Evolutionary conservation across 2,113 vertebrate species (phyloP).

Genomic region (Oenanthe melanoleuca): DNA sequence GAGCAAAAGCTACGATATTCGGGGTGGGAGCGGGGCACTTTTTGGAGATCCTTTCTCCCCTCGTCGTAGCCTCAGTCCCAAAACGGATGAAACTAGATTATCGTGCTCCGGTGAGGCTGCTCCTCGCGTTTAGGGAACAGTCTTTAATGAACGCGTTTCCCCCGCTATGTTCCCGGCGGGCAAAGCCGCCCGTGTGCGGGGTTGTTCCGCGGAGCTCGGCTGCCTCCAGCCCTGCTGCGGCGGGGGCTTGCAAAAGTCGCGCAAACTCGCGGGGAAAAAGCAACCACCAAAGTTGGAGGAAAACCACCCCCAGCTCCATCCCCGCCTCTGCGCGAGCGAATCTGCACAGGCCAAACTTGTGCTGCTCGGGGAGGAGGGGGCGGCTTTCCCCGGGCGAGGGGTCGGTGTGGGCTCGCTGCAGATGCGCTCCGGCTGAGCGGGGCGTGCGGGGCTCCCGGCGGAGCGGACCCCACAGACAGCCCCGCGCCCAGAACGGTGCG

Average conservation of each 20-base stretch:
- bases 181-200: background rate
- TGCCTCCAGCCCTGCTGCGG: background rate
- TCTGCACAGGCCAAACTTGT: constrained; percentile 3
- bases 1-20: background rate
- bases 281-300: background rate
- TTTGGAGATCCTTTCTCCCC: background rate
- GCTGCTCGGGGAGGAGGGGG: background rate
- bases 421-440: background rate
- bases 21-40: background rate
- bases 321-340: background rate
- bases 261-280: background rate
- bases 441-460: background rate
- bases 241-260: background rate
- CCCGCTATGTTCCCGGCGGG: background rate
- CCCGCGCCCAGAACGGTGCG: constrained; percentile 77
- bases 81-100: background rate
- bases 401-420: background rate
- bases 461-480: constrained; percentile 38
- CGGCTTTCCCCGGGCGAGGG: background rate
- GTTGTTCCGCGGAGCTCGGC: background rate
- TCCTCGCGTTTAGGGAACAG: background rate
- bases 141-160: background rate
- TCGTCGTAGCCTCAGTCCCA: background rate
- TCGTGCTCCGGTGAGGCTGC: background rate
- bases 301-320: background rate